phyloP scores from a whole-genome alignment of 1,140 invertebrate species.

The Zaprionus lachaisei region DNA sequence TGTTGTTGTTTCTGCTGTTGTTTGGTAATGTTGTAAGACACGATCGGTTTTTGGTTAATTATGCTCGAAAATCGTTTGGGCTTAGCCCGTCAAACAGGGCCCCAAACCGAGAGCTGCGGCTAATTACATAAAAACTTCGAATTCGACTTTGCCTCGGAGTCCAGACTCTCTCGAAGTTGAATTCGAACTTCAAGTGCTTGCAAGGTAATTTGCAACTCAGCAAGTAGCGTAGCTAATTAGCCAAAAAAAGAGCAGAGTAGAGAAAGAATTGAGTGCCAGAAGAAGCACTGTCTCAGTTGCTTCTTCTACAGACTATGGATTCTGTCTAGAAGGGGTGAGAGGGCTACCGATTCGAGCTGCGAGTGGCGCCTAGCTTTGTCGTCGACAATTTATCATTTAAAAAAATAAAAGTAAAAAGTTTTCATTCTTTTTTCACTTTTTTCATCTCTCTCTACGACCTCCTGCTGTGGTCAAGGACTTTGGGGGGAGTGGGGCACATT shows the following conservation, averaged over 20 bases:
- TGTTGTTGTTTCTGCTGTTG: constrained; percentile 9
- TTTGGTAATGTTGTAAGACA: constrained; percentile 55
- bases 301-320: constrained; percentile 39
- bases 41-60: constrained; percentile 79
- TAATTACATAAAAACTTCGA: constrained; percentile 77
- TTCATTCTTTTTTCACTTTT: constrained; percentile 57
- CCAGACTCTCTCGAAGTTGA: constrained; percentile 6
- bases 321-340: constrained; percentile 15
- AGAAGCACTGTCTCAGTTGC: constrained; percentile 7
- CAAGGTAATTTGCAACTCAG: constrained; percentile 51
- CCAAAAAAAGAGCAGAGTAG: constrained; percentile 8
- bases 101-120: constrained; percentile 51
- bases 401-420: constrained; percentile 66
- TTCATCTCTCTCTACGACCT: constrained; percentile 4
- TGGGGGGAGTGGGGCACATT: constrained; percentile 48
- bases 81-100: constrained; percentile 35
- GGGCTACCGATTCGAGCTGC: constrained; percentile 49
- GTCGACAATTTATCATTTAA: constrained; percentile 51
- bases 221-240: constrained; percentile 48
- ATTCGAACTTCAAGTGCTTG: constrained; percentile 45
- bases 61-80: constrained; percentile 45
- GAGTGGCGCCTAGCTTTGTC: constrained; percentile 52
- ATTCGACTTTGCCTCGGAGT: constrained; percentile 12
- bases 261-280: constrained; percentile 26
- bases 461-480: constrained; percentile 67